A percentile compares a stretch with the other conserved stretches of the same genome.
Conservation (phyloP, 2,113 vertebrate species). For the Sisor rabdophorus region DNA sequence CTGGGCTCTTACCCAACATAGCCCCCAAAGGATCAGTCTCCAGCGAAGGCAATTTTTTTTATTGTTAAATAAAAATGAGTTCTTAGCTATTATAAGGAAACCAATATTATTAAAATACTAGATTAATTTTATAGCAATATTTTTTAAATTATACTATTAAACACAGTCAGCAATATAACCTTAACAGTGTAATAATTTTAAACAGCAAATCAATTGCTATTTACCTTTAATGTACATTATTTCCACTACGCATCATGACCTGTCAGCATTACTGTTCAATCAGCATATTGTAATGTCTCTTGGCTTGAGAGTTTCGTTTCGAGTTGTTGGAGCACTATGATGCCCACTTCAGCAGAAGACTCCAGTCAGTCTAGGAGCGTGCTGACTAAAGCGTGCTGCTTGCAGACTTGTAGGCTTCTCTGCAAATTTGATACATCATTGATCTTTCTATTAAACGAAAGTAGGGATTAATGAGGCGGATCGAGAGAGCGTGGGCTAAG, state of each 20-base stretch:
- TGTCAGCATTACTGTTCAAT: conserved; percentile 36
- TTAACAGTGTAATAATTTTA: conserved; percentile 5
- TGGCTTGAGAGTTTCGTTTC: conserved; percentile 18
- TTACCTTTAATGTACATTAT: not conserved
- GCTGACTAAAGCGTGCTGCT: conserved; percentile 48
- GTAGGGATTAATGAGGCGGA: conserved; percentile 52
- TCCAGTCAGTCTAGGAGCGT: conserved; percentile 44
- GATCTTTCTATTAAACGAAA: conserved; percentile 57
- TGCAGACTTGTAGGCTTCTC: conserved; percentile 47
- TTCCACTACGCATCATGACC: conserved; percentile 23
- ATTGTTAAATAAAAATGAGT: conserved; percentile 3
- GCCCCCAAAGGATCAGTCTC: not conserved
- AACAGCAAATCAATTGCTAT: conserved; percentile 17
- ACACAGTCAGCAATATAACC: not conserved
- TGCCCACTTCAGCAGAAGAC: conserved; percentile 36
- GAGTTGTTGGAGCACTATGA: conserved; percentile 4
- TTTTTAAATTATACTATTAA: not conserved
- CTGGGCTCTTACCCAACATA: not conserved
- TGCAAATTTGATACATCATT: conserved; percentile 57
- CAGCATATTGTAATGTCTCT: conserved; percentile 18
- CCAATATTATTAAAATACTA: not conserved
- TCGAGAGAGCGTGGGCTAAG: conserved; percentile 29
- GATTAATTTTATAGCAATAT: not conserved
- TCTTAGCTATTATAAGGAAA: not conserved
- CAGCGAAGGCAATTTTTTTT: not conserved